Percentiles rank a stretch among this genome's conserved stretches.
These are phyloP conservation scores for Poeciliopsis infans DNA, from an alignment of 2,797 vertebrate species.

Conservation along the genomic window DNA sequence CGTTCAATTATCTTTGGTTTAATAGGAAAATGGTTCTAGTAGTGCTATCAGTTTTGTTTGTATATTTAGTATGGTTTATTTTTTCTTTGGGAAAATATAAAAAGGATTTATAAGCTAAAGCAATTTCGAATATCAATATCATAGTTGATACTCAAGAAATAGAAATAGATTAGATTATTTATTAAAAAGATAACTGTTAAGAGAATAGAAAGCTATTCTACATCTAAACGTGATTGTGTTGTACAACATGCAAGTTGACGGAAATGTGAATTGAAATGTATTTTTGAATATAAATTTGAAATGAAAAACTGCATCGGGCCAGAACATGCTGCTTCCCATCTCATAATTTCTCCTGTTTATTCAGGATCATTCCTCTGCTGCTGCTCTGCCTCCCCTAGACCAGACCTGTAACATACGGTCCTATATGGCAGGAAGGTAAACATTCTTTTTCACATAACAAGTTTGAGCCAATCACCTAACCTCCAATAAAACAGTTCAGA, in stretches of 20 bases:
- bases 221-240: background rate
- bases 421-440: background rate
- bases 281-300: too few relatives aligned
- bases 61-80: background rate
- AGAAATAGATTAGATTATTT: background rate
- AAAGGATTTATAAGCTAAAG: background rate
- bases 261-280: too few relatives aligned
- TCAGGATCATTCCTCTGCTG: too few relatives aligned
- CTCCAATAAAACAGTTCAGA: constrained; percentile 74
- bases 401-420: background rate
- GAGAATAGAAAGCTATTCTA: background rate
- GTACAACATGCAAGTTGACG: too few relatives aligned
- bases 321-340: too few relatives aligned
- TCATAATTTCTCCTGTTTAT: too few relatives aligned
- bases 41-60: background rate
- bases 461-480: constrained; percentile 70
- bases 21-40: background rate
- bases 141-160: background rate
- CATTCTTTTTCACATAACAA: constrained; percentile 56
- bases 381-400: too few relatives aligned
- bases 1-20: background rate
- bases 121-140: background rate
- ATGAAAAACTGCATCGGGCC: too few relatives aligned
- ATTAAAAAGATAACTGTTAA: too few relatives aligned
- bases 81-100: background rate